A percentile compares a stretch with the other conserved stretches of the same genome.
phyloP scores from a whole-genome alignment of 2,888 invertebrate species.

The Rugalucina vietnamica region DNA sequence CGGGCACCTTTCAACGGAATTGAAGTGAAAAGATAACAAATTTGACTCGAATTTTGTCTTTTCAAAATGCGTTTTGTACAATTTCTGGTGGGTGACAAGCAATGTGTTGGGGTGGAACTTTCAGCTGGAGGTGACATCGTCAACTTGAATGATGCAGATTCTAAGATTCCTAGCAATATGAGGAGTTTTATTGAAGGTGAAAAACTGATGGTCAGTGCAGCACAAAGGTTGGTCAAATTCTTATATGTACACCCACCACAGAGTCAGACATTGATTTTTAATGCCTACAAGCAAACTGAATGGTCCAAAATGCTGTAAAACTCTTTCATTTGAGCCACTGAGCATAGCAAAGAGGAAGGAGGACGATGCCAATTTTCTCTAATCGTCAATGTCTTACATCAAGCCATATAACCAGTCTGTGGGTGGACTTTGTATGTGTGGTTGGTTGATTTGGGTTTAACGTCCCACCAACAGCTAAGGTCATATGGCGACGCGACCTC shows the following conservation, averaged over 20 bases:
- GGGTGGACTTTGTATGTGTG: too few relatives aligned
- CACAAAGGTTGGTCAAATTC: too few relatives aligned
- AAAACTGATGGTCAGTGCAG: constrained; percentile 61
- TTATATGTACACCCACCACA: not conserved
- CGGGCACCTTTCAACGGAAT: not conserved
- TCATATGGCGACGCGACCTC: too few relatives aligned
- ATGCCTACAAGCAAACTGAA: too few relatives aligned
- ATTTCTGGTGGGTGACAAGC: constrained; percentile 67
- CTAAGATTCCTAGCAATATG: constrained; percentile 70
- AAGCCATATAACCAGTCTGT: too few relatives aligned
- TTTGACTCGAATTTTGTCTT: not conserved
- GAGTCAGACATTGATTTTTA: not conserved
- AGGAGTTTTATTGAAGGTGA: constrained; percentile 73
- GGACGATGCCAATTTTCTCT: too few relatives aligned
- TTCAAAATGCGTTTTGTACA: constrained; percentile 75
- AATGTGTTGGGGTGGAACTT: constrained; percentile 73
- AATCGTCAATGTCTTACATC: too few relatives aligned
- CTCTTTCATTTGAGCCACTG: too few relatives aligned
- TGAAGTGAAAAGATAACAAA: not conserved
- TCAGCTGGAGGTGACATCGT: constrained; percentile 72
- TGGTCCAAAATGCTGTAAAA: too few relatives aligned
- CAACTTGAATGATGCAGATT: constrained; percentile 69
- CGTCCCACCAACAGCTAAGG: too few relatives aligned
- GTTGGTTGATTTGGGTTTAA: too few relatives aligned
- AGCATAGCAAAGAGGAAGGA: too few relatives aligned